Percentiles rank a stretch among this genome's conserved stretches.
phyloP scores from a whole-genome alignment of 2,888 invertebrate genomes.

The Eupithecia insigniata region DNA sequence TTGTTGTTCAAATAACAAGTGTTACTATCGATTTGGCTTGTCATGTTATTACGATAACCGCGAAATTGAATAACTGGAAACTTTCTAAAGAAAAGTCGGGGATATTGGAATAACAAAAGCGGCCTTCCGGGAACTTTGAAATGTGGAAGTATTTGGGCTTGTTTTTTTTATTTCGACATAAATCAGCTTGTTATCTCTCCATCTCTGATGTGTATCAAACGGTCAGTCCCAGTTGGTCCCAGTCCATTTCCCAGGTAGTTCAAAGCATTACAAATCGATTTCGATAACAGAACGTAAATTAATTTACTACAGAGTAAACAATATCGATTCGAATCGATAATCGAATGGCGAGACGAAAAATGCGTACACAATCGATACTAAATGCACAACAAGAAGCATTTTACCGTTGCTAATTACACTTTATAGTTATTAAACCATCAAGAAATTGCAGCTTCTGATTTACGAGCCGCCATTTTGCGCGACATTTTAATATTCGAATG shows the following conservation, averaged over 20 bases:
- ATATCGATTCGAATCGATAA: slow-evolving; percentile 51
- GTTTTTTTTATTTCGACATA: slow-evolving; percentile 37
- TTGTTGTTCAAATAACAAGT: slow-evolving; percentile 75
- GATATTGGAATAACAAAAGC: slow-evolving; percentile 39
- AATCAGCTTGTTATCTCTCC: slow-evolving; percentile 39
- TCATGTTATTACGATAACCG: slow-evolving; percentile 70
- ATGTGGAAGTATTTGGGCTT: slow-evolving; percentile 32
- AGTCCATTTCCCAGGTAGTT: slow-evolving; percentile 36
- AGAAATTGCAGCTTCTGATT: slow-evolving; percentile 79
- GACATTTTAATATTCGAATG: slow-evolving; percentile 78
- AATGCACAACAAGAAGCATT: slow-evolving; percentile 56
- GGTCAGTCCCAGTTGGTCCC: slow-evolving; percentile 17
- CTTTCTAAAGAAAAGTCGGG: slow-evolving; percentile 53
- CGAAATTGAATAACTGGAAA: slow-evolving; percentile 68
- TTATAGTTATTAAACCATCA: slow-evolving; percentile 76
- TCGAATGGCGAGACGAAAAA: slow-evolving; percentile 57
- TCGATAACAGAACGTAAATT: slow-evolving; percentile 54
- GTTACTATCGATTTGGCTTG: slow-evolving; percentile 68
- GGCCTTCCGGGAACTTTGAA: slow-evolving; percentile 44
- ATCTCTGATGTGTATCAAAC: slow-evolving; percentile 32
- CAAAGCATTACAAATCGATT: slow-evolving; percentile 67
- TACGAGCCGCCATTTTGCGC: slow-evolving; percentile 75
- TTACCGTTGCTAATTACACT: slow-evolving; percentile 79
- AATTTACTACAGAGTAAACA: slow-evolving; percentile 53
- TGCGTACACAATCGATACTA: slow-evolving; percentile 71